These are phyloP conservation scores for Alfaro cultratus DNA, from an alignment of 2,797 vertebrate species.

Conservation along the genomic window DNA sequence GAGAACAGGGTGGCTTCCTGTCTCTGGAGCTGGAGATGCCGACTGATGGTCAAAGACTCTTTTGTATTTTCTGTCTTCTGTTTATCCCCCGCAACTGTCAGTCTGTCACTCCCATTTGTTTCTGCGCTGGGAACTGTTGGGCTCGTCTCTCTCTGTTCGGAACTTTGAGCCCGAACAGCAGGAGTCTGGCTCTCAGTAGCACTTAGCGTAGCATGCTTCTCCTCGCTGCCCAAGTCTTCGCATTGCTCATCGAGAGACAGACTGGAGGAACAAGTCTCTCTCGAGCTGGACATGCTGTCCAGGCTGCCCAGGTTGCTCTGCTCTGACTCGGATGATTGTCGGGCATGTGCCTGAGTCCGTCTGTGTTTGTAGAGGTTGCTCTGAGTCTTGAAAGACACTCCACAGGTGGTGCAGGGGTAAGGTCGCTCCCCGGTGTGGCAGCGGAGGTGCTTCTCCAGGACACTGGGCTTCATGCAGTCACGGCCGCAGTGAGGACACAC, in stretches of 20 bases:
- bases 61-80: constrained; percentile 20
- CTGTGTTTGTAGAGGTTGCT: constrained; percentile 98
- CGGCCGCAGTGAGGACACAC: constrained; percentile 92
- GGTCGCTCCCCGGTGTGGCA: constrained; percentile 97
- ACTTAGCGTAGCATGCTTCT: constrained; percentile 40
- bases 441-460: constrained; percentile 95
- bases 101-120: constrained; percentile 30
- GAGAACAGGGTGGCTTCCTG: constrained; percentile 86
- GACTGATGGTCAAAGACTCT: constrained; percentile 49
- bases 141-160: constrained; percentile 48
- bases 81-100: constrained; percentile 19
- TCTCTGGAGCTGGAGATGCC: constrained; percentile 82
- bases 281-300: constrained; percentile 76
- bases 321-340: constrained; percentile 85
- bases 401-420: constrained; percentile 91
- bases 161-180: constrained; percentile 35
- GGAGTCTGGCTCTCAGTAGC: constrained; percentile 26
- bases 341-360: constrained; percentile 91
- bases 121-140: constrained; percentile 11
- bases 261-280: constrained; percentile 66
- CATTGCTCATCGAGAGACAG: constrained; percentile 63
- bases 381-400: constrained; percentile 97
- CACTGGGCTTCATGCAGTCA: constrained; percentile 96
- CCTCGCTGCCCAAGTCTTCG: constrained; percentile 51
- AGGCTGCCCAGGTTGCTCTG: constrained; percentile 63